Percentiles rank a stretch among this genome's conserved stretches.
Evolutionary conservation across 23 tunicate genomes (phyloP).

Genomic region (Oikopleura dioica): DNA sequence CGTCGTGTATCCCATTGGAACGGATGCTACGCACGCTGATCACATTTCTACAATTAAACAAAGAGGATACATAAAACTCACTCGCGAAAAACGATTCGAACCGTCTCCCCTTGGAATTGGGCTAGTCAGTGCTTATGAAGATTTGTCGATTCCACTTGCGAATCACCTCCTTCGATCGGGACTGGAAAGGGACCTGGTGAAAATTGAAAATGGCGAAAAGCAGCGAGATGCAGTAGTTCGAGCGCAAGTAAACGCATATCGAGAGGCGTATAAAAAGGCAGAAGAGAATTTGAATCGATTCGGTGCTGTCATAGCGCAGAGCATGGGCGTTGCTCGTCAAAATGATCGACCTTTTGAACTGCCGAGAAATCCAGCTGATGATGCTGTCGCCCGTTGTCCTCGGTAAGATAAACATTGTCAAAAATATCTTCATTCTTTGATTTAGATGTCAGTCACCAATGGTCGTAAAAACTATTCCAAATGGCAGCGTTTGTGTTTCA

Average conservation of each 20-base stretch:
- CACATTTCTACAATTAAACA: slow-evolving; percentile 72
- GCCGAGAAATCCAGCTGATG: neutral
- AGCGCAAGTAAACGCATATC: slow-evolving; percentile 30
- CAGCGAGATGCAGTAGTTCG: slow-evolving; percentile 28
- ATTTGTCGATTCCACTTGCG: neutral
- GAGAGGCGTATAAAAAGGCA: slow-evolving; percentile 34
- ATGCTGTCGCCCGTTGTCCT: neutral
- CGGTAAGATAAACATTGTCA: neutral
- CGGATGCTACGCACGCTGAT: slow-evolving; percentile 97
- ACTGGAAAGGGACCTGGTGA: slow-evolving; percentile 47
- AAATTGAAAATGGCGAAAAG: slow-evolving; percentile 36
- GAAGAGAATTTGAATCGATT: slow-evolving; percentile 19
- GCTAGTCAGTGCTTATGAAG: neutral
- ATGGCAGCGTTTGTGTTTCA: slow-evolving; percentile 41
- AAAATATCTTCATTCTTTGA: neutral
- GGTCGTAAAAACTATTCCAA: too few species aligned
- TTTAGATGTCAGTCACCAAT: too few species aligned
- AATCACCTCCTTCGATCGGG: slow-evolving; percentile 28
- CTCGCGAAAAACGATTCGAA: slow-evolving; percentile 41
- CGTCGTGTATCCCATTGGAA: too few species aligned
- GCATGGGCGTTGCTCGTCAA: neutral
- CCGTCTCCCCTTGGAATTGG: slow-evolving; percentile 94
- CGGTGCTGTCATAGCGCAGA: neutral
- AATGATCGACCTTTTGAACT: neutral
- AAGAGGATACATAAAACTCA: slow-evolving; percentile 56